Evolutionary conservation across 1,140 invertebrate species (phyloP), one percentile per base, ranked within the genome.

Genomic region (Bombus balteatus): DNA sequence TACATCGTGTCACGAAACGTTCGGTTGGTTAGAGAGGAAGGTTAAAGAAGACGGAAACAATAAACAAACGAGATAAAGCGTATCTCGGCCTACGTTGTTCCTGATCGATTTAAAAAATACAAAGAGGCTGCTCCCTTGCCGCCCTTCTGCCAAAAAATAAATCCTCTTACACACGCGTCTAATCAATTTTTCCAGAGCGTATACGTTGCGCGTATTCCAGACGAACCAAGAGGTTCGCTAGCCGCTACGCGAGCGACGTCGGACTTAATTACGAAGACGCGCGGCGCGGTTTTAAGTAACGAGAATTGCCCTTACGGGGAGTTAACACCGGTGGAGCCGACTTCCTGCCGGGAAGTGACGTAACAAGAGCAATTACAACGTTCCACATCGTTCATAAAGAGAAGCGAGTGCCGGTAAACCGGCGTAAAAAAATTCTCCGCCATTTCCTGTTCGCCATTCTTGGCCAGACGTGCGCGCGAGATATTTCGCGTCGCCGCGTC

Each of bases 301-400:
- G 34, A 71, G 32, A 57, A 59, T 83, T 68, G 22, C n/a, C 39
- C 72, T 71, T 66, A 41, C 34, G 72, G 59, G 13, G 18, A 43
- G 73, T 87, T 66, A 74, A 25, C 68, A 34, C 80, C 68, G 77
- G 79, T 34, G 75, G 68, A 57, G 74, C 39, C 34, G 70, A 59
- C 80, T 86, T 90, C 73, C 80, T 53, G 37, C 12, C 87, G 62
- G 87, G 81, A 91, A 88, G 66, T 88, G 89, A 90, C 65, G 89
- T 70, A 82, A 90, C 37, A 57, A 57, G 41, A 72, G 62, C 77
- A 90, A 90, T 90, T 90, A 90, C 71, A 77, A 88, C 37, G 83
- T 83, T 90, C 83, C 62, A 84, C 68, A 57, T 86, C 70, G 81
- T 47, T 86, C 76, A 68, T 71, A 15, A 78, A 75, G 86, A 83